A percentile compares a stretch with the other conserved stretches of the same genome.
Evolutionary conservation across 2,113 vertebrate species (phyloP).

Genomic region (Brienomyrus brachyistius): DNA sequence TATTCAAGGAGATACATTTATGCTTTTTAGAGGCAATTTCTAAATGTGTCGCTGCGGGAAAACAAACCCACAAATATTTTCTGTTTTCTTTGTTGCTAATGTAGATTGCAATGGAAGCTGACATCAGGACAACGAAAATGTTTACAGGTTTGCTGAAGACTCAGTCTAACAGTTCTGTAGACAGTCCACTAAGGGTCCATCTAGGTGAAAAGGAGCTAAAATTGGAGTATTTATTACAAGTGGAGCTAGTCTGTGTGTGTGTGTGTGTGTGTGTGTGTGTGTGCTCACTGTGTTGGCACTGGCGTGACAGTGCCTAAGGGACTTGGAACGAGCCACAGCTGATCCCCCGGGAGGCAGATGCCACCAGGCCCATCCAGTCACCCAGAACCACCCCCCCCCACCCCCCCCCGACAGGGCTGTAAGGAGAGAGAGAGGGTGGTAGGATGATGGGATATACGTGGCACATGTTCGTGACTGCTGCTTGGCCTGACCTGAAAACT

Average conservation of each 20-base stretch:
- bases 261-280: too few species aligned
- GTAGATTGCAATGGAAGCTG: neutral
- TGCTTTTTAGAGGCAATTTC: neutral
- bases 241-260: neutral
- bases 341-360: slow-evolving; percentile 36
- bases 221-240: neutral
- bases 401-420: neutral
- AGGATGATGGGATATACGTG: slow-evolving; percentile 52
- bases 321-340: slow-evolving; percentile 26
- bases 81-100: neutral
- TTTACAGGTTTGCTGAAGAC: neutral
- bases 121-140: neutral
- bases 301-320: neutral
- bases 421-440: slow-evolving; percentile 50
- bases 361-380: slow-evolving; percentile 46
- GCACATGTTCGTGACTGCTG: slow-evolving; percentile 37
- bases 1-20: neutral
- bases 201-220: neutral
- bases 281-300: slow-evolving; percentile 32
- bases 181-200: neutral
- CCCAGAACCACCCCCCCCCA: slow-evolving; percentile 37
- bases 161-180: neutral
- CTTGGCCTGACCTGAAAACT: slow-evolving; percentile 39
- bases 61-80: neutral
- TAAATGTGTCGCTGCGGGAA: neutral